Evolutionary conservation across 1,140 invertebrate genomes (phyloP).

Genomic region (Conopomorpha cramerella): DNA sequence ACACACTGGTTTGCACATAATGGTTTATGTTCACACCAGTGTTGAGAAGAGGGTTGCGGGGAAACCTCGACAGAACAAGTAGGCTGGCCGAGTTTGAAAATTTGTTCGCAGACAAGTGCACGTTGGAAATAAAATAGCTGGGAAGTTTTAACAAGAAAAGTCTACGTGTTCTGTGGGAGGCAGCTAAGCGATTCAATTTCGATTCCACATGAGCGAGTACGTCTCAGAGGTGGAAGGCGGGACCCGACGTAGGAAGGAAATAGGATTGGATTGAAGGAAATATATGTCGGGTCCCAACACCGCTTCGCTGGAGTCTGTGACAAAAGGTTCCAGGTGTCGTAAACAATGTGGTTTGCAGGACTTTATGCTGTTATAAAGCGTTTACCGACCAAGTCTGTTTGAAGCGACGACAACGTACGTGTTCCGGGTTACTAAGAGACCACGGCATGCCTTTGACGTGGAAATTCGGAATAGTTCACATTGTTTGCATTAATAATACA

Average conservation of each 20-base stretch:
- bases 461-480: too few relatives aligned
- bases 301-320: conserved; percentile 34
- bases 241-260: conserved; percentile 17
- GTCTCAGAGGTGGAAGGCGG: conserved; percentile 50
- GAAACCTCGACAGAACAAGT: conserved; percentile 21
- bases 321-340: neutral
- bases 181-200: conserved; percentile 48
- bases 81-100: neutral
- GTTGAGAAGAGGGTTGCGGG: conserved; percentile 9
- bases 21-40: conserved; percentile 34
- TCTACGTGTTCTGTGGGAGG: conserved; percentile 28
- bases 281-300: conserved; percentile 27
- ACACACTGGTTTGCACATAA: conserved; percentile 34
- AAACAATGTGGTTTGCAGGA: neutral
- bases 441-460: too few relatives aligned
- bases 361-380: conserved; percentile 2
- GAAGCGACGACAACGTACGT: conserved; percentile 1
- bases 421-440: too few relatives aligned
- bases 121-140: neutral
- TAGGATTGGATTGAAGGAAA: conserved; percentile 19
- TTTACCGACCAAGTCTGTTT: neutral
- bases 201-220: conserved; percentile 43
- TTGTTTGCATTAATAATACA: too few relatives aligned
- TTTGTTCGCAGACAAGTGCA: neutral
- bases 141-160: conserved; percentile 12